Evolutionary conservation across 2,888 invertebrate genomes (phyloP).

Genomic region (Himalopsyche japonica): DNA sequence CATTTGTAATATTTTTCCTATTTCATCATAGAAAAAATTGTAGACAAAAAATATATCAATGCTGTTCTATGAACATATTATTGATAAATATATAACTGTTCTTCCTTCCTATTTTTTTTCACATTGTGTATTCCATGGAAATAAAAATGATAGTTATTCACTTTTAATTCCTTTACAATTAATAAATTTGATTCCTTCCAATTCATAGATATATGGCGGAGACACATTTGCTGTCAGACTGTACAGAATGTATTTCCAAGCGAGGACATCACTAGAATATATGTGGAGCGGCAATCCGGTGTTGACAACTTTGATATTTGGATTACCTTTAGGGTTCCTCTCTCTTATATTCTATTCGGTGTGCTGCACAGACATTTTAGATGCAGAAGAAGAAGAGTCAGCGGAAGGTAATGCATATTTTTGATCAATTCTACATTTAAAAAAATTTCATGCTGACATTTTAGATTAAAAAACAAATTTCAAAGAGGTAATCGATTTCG

Average conservation of each 20-base stretch:
- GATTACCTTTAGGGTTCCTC: slow-evolving; percentile 90
- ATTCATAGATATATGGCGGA: slow-evolving; percentile 78
- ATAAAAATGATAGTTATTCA: too few species aligned
- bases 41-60: too few species aligned
- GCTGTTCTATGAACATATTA: too few species aligned
- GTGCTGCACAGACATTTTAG: slow-evolving; percentile 94
- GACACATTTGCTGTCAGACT: slow-evolving; percentile 75
- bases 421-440: neutral
- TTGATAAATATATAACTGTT: too few species aligned
- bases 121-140: too few species aligned
- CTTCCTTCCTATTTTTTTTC: too few species aligned
- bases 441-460: neutral
- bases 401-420: slow-evolving; percentile 43
- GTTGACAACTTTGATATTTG: slow-evolving; percentile 89
- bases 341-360: slow-evolving; percentile 93
- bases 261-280: slow-evolving; percentile 73
- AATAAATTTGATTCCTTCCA: neutral
- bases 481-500: neutral
- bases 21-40: too few species aligned
- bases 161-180: neutral
- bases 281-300: slow-evolving; percentile 96
- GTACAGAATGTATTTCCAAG: slow-evolving; percentile 82
- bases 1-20: too few species aligned
- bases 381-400: slow-evolving; percentile 80
- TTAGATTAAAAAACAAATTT: neutral